Conservation (phyloP, 2,113 vertebrate genomes). For the Choloepus hoffmanni region DNA sequence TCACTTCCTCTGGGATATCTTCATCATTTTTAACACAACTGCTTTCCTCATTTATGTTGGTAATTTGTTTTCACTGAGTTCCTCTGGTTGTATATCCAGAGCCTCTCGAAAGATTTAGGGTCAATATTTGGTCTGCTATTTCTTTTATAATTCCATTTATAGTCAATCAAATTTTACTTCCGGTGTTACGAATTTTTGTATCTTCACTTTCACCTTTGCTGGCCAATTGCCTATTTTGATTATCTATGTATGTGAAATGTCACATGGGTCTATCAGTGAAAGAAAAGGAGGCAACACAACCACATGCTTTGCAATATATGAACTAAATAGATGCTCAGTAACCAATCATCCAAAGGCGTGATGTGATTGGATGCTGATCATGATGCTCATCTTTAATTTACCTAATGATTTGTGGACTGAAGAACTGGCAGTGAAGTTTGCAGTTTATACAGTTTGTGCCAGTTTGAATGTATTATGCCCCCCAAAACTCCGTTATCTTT, state of each 20-base stretch:
- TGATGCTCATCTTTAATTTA: neutral
- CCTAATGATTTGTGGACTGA: neutral
- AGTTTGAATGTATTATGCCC: too few relatives aligned
- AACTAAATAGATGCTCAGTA: neutral
- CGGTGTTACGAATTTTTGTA: neutral
- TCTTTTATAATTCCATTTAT: neutral
- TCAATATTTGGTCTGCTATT: neutral
- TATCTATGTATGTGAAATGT: neutral
- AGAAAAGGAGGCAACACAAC: neutral
- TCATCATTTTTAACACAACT: neutral
- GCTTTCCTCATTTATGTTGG: neutral
- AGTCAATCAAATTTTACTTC: neutral
- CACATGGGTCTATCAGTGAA: neutral
- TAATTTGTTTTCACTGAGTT: neutral
- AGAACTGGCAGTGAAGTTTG: neutral
- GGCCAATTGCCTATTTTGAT: neutral
- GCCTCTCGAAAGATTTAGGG: neutral
- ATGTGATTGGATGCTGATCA: neutral
- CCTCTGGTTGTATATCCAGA: neutral
- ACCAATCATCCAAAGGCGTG: neutral
- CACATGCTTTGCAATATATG: neutral
- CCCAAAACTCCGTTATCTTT: too few relatives aligned
- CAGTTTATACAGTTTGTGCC: neutral
- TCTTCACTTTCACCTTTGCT: slow-evolving; percentile 33
- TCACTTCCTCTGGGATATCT: neutral